Percentiles rank a stretch among this genome's conserved stretches.
Evolutionary conservation across 2,113 vertebrate species (phyloP).

Genomic region (Hippolais icterina): DNA sequence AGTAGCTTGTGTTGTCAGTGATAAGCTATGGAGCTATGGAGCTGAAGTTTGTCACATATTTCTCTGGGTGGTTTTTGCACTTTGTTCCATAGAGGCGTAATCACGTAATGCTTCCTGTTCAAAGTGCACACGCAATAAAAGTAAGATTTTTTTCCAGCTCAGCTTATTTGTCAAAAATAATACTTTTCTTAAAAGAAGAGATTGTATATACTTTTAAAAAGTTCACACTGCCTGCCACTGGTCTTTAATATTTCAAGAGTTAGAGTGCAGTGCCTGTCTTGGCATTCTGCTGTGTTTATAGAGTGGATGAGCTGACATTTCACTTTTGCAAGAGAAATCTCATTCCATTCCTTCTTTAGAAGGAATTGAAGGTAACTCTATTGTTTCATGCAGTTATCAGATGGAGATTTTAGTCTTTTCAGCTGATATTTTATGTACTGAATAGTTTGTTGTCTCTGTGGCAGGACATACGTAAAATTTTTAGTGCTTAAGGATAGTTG

Average conservation of each 20-base stretch:
- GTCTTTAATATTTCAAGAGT: not conserved
- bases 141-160: not conserved
- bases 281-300: constrained; percentile 44
- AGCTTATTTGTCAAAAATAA: not conserved
- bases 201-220: not conserved
- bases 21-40: not conserved
- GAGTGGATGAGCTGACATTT: constrained; percentile 14
- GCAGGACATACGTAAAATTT: not conserved
- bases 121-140: not conserved
- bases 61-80: not conserved
- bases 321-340: constrained; percentile 34
- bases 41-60: not conserved
- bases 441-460: constrained; percentile 44
- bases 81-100: not conserved
- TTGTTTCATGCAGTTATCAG: constrained; percentile 35
- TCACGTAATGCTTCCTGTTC: not conserved
- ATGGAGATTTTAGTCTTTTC: constrained; percentile 35
- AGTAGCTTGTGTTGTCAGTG: not conserved
- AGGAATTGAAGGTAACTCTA: not conserved
- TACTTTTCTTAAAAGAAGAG: not conserved
- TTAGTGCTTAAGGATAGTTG: not conserved
- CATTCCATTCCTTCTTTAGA: constrained; percentile 70
- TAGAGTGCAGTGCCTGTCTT: constrained; percentile 5
- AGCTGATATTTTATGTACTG: constrained; percentile 54
- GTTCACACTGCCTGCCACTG: not conserved